Conservation (phyloP, 2,113 vertebrate genomes). For the Melanerpes formicivorus region DNA sequence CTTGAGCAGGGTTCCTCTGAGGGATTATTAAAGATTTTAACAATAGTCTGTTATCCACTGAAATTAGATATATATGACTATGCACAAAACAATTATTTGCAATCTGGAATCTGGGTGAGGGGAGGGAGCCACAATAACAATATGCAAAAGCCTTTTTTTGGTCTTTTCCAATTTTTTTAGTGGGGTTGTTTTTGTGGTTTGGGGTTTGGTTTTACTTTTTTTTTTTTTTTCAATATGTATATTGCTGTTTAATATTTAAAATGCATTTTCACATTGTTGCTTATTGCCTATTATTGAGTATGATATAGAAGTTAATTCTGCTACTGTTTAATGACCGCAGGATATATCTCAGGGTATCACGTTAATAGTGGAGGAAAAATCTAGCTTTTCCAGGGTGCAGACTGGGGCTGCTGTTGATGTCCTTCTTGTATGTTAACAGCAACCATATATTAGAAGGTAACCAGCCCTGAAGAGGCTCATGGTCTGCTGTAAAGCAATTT, state of each 20-base stretch:
- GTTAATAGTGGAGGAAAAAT: neutral
- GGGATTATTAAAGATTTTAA: slow-evolving; percentile 36
- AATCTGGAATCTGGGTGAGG: neutral
- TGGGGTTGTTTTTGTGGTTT: too few relatives aligned
- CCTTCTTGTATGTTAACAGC: neutral
- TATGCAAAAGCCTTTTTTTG: neutral
- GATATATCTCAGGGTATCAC: neutral
- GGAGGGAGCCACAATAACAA: too few relatives aligned
- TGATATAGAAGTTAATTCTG: neutral
- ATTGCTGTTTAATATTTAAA: slow-evolving; percentile 55
- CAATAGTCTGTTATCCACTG: slow-evolving; percentile 4
- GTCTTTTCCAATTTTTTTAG: too few relatives aligned
- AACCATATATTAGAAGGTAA: neutral
- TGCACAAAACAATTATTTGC: neutral
- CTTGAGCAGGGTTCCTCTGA: slow-evolving; percentile 2
- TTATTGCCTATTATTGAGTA: neutral
- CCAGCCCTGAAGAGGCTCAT: neutral
- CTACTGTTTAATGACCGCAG: neutral
- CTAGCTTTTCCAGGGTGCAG: neutral
- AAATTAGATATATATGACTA: slow-evolving; percentile 24
- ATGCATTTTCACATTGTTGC: neutral
- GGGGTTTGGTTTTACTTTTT: neutral
- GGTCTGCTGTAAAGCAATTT: neutral
- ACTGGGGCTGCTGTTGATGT: neutral
- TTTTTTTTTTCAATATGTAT: neutral